Evolutionary conservation across 2,113 vertebrate species (phyloP).

Genomic region (Coptodon bakossiorum): DNA sequence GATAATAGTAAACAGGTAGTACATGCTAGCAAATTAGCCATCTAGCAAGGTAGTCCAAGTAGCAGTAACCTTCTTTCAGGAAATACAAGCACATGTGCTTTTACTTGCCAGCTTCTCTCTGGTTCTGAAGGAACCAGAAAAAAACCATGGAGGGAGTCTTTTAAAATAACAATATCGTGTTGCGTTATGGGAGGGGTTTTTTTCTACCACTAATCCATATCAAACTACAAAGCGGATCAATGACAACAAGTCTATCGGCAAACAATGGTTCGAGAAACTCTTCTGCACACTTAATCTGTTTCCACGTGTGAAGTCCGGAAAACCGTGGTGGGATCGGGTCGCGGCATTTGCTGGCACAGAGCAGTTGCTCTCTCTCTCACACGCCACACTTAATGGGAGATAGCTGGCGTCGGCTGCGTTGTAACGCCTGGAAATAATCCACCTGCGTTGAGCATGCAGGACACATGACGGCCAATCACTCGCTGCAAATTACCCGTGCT

Average conservation of each 20-base stretch:
- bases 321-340: not conserved
- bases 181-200: not conserved
- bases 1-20: not conserved
- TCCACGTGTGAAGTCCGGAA: not conserved
- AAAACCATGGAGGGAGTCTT: not conserved
- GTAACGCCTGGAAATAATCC: not conserved
- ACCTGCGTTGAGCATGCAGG: not conserved
- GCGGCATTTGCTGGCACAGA: not conserved
- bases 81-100: not conserved
- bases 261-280: not conserved
- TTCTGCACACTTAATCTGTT: not conserved
- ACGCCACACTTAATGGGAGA: not conserved
- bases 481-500: not conserved
- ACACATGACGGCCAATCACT: not conserved
- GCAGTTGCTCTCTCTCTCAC: not conserved
- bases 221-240: not conserved
- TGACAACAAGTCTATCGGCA: not conserved
- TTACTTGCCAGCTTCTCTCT: accelerated
- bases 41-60: not conserved
- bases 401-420: not conserved
- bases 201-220: not conserved
- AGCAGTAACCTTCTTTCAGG: not conserved
- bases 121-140: not conserved
- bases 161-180: not conserved
- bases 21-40: not conserved